Base-by-base conservation (phyloP, 1,140 invertebrate species). In the Diachasma alloeum region DNA sequence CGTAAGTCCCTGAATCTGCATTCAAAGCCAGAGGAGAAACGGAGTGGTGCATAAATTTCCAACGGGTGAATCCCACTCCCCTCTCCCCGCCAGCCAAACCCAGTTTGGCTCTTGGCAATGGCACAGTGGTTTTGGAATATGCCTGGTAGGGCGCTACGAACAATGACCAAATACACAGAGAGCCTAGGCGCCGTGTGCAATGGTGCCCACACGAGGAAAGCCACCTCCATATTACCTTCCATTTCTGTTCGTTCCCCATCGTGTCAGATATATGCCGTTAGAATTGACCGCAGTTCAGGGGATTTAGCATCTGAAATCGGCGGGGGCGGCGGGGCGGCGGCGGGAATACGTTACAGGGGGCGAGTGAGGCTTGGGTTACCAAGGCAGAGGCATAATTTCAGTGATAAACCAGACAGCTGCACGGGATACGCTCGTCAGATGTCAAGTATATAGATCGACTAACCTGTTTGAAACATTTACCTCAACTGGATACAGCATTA, bases 311-410 rank as follows among this genome's bases (percentile, higher is more conserved):
- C 24, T 31, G 24, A 46, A 36, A 72, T 10, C 26, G 46, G 75
- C 36, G 46, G n/a, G 17, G 24, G 11, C 11, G 59, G 22, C 2
- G 6, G 19, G 15, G 37, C 4, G 68, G 36, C 42, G 0, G 0
- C 17, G 22, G 11, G 19, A 69, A 69, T 39, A 9, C 31, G 68
- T 44, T 42, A 44, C 37, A 44, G 68, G 67, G 17, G 80, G 31
- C 6, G 73, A 73, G 69, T 53, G 78, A 63, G 59, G 24, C 22
- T 63, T 63, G 59, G 24, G 59, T 63, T 63, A 63, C 59, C 59
- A 26, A 63, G 59, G 22, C 59, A 63, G 48, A 53, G 59, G 59
- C 59, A 63, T 63, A 63, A 63, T 63, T 63, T 26, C 59, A 63
- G 24, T 63, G 59, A 31, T 63, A 63, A 63, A 63, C 59, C 59